Evolutionary conservation across 1,140 invertebrate genomes (phyloP), one percentile per base, ranked within the genome.

Genomic region (Drosophila littoralis): DNA sequence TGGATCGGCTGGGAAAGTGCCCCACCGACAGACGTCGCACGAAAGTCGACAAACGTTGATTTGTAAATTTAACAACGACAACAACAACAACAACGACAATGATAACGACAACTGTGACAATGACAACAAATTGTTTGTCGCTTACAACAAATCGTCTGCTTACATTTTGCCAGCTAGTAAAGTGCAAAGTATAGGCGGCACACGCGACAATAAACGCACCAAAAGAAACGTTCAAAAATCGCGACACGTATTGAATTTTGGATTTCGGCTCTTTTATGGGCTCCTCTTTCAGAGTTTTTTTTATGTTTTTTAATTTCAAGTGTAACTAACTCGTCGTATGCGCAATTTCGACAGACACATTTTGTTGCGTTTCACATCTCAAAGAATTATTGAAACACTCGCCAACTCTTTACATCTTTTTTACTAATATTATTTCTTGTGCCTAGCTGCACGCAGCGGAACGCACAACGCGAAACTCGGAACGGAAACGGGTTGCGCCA

Each of bases 91-190:
- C 38, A 42, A 51, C 59, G 48, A 36, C 50, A 65, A 28, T n/a
- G 4, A 32, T 22, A 57, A 42, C 35, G 38, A 33, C 57, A 45
- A 52, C 54, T 58, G 48, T 52, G 55, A 65, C 78, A 77, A 68
- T 75, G 74, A 66, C 68, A 80, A 59, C 78, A 86, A 82, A 81
- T 82, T 81, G 79, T 45, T 77, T 79, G 79, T 79, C 64, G 67
- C 51, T 59, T 72, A 52, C 76, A 69, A 69, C 57, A 74, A 74
- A 70, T 63, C 36, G 52, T 22, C 43, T 70, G 72, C 66, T 75
- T 75, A 70, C 72, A 70, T 75, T 70, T 75, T 33, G 59, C 51
- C 66, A 70, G 48, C 66, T 58, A 50, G 67, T 43, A 63, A 68
- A 46, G 55, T 60, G 70, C 48, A 22, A 22, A 61, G 57, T 61